Evolutionary conservation across 2,113 vertebrate genomes (phyloP).

Genomic region (Hydrolagus affinis): DNA sequence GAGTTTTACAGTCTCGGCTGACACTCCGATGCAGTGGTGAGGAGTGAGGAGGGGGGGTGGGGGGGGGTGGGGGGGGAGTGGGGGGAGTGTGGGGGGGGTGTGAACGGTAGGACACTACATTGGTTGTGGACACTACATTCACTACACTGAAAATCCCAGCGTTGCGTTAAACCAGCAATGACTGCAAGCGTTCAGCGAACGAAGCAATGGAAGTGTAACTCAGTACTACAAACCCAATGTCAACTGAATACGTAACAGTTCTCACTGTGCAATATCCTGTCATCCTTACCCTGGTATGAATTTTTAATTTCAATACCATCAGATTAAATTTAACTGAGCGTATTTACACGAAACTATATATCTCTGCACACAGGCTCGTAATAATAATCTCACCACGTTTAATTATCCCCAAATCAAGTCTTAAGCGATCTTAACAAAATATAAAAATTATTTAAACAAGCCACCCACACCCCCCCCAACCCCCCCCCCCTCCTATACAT

Average conservation of each 20-base stretch:
- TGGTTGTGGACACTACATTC: no score
- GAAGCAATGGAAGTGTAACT: not conserved
- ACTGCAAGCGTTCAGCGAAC: not conserved
- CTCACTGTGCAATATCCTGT: not conserved
- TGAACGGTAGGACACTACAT: no score
- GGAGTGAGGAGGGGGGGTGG: not conserved
- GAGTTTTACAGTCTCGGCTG: no score
- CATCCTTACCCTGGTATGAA: not conserved
- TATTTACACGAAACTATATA: not conserved
- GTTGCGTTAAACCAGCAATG: no score
- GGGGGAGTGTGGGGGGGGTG: no score
- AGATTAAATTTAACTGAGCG: slow-evolving; percentile 19
- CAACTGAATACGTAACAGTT: slow-evolving; percentile 2
- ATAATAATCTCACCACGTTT: not conserved
- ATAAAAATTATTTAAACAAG: no score
- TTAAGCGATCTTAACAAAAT: no score
- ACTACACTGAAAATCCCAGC: no score
- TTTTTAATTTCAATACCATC: slow-evolving; percentile 6
- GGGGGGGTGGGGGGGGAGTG: not conserved
- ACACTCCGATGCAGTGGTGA: no score
- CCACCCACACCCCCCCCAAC: no score
- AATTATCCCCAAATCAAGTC: not conserved
- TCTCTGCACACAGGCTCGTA: not conserved
- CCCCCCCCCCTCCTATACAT: no score
- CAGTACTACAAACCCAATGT: not conserved